Evolutionary conservation across 2,888 invertebrate species (phyloP).

Genomic region (Taenaris catops): DNA sequence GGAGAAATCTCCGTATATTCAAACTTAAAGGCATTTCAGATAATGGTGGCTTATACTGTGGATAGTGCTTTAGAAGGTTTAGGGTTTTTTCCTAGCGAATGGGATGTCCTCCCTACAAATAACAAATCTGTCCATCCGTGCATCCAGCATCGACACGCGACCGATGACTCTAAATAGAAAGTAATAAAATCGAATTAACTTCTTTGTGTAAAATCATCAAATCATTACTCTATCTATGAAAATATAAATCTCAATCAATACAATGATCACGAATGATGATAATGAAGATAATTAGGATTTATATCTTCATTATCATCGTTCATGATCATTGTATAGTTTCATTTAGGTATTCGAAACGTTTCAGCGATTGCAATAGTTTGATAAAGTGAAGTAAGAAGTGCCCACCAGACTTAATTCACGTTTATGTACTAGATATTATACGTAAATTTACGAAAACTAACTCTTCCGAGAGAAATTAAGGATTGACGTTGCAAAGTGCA

Average conservation of each 20-base stretch:
- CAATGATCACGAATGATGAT: too few relatives aligned
- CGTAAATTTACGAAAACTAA: not conserved
- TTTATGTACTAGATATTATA: not conserved
- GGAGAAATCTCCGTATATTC: constrained; percentile 55
- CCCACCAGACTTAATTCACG: not conserved
- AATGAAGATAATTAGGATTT: too few relatives aligned
- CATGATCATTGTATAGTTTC: too few relatives aligned
- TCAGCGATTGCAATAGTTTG: too few relatives aligned
- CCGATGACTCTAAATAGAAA: constrained; percentile 26
- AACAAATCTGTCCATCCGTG: constrained; percentile 55
- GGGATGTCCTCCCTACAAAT: constrained; percentile 31
- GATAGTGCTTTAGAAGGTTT: constrained; percentile 44
- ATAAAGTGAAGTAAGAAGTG: not conserved
- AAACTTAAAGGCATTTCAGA: constrained; percentile 55
- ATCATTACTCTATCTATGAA: too few relatives aligned
- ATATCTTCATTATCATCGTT: too few relatives aligned
- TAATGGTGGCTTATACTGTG: constrained; percentile 44
- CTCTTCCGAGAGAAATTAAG: too few relatives aligned
- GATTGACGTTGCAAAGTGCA: not conserved
- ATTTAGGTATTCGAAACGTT: too few relatives aligned
- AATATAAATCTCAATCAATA: too few relatives aligned
- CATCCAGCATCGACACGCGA: constrained; percentile 47
- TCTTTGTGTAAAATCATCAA: too few relatives aligned
- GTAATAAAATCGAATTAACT: too few relatives aligned
- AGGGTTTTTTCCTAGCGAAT: constrained; percentile 38